These are phyloP conservation scores for Gambusia affinis DNA, from an alignment of 2,113 vertebrate genomes.

Conservation along the genomic window DNA sequence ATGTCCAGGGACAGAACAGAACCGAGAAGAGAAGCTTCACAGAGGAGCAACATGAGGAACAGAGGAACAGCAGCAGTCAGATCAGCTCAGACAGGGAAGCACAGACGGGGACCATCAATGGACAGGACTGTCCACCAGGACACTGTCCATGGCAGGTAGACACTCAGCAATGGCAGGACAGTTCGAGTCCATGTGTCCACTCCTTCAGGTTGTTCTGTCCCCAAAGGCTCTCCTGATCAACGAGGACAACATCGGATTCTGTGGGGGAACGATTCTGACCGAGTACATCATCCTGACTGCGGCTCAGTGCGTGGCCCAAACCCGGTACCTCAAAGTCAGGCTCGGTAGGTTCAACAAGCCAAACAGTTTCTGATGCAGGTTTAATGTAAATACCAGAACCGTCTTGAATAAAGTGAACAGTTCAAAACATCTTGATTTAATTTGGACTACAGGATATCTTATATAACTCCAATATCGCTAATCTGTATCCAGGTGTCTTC, in stretches of 20 bases:
- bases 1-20: conserved; percentile 6
- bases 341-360: conserved; percentile 81
- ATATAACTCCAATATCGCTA: too few relatives aligned
- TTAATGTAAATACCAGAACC: too few relatives aligned
- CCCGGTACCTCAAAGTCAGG: conserved; percentile 79
- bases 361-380: too few relatives aligned
- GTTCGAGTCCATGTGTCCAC: background rate
- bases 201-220: background rate
- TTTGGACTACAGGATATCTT: too few relatives aligned
- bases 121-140: conserved; percentile 82
- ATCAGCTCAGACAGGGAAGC: fast-evolving
- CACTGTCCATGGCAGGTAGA: conserved; percentile 95
- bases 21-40: background rate
- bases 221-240: conserved; percentile 87
- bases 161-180: background rate
- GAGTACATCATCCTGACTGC: conserved; percentile 86
- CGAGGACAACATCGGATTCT: conserved; percentile 81
- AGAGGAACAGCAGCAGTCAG: background rate
- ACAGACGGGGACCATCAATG: conserved; percentile 79
- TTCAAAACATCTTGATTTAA: too few relatives aligned
- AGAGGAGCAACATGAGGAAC: background rate
- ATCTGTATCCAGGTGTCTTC: conserved; percentile 82
- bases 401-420: too few relatives aligned
- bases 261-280: conserved; percentile 91
- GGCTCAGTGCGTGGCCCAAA: conserved; percentile 89